Conservation (phyloP, 35 echinoderm and acorn worm species). For the Strongylocentrotus purpuratus region DNA sequence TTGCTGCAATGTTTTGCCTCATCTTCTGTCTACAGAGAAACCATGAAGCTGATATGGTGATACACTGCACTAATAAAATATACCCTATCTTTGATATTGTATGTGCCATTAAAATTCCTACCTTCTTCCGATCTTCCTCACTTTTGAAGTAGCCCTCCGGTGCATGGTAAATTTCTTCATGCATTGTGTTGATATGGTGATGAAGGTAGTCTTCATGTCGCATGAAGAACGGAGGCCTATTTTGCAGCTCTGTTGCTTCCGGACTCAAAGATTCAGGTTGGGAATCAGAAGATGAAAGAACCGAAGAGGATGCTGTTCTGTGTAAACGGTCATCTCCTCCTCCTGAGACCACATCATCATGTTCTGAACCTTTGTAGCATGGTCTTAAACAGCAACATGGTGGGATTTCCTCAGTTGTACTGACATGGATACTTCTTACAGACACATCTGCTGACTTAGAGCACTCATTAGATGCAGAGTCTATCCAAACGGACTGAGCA, state of each 20-base stretch:
- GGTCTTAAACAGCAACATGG: background rate
- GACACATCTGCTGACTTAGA: background rate
- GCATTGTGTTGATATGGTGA: conserved; percentile 52
- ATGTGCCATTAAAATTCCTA: background rate
- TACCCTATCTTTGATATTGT: background rate
- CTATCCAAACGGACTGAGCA: background rate
- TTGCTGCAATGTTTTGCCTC: background rate
- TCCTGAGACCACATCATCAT: background rate
- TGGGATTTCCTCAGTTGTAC: background rate
- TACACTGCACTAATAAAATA: background rate
- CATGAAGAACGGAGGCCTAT: conserved; percentile 24
- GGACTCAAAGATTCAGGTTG: background rate
- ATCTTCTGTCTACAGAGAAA: background rate
- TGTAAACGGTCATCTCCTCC: background rate
- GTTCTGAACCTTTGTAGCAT: background rate
- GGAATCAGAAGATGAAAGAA: background rate
- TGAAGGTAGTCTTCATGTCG: conserved; percentile 69
- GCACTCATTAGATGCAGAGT: background rate
- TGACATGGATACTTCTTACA: background rate
- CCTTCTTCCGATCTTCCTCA: conserved; percentile 31
- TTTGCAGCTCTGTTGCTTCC: background rate
- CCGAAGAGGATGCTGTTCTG: background rate
- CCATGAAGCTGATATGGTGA: background rate
- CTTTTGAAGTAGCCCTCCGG: conserved; percentile 34
- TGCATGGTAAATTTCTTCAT: conserved; percentile 45